Percentiles rank a stretch among this genome's conserved stretches.
phyloP scores from a whole-genome alignment of 2,797 vertebrate genomes.

The Rallus crepitans region DNA sequence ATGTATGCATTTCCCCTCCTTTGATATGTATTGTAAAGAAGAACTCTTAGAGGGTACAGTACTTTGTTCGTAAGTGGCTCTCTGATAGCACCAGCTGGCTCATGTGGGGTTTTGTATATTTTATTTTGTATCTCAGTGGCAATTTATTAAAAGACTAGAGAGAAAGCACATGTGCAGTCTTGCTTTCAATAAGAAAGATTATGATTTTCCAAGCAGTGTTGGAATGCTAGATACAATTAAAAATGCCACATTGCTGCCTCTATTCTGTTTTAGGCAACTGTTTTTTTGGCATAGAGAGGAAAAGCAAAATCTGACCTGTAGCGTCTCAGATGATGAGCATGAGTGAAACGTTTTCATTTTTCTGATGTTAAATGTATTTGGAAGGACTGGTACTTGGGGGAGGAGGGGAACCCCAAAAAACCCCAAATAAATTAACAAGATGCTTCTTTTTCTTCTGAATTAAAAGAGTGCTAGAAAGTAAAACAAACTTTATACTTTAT shows the following conservation, averaged over 20 bases:
- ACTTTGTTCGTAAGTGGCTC: background rate
- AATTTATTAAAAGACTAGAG: background rate
- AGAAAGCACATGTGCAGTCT: background rate
- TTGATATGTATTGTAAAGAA: background rate
- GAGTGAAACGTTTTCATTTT: background rate
- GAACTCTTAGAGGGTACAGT: conserved; percentile 24
- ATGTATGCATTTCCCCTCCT: background rate
- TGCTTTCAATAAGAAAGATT: background rate
- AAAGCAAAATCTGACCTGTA: background rate
- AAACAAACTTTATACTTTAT: background rate
- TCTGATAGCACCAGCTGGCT: background rate
- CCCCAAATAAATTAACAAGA: background rate
- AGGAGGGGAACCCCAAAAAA: background rate
- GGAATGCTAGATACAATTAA: background rate
- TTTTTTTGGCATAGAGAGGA: background rate
- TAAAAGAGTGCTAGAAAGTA: background rate
- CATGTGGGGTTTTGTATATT: background rate
- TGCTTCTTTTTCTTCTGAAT: background rate
- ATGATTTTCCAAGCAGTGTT: background rate
- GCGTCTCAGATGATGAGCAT: background rate
- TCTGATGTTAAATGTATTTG: background rate
- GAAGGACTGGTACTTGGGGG: background rate
- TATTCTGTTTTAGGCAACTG: background rate
- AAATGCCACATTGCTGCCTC: background rate
- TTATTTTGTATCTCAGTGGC: background rate